These are phyloP conservation scores for Aspiorhynchus laticeps DNA, from an alignment of 2,113 vertebrate genomes.

Conservation along the genomic window DNA sequence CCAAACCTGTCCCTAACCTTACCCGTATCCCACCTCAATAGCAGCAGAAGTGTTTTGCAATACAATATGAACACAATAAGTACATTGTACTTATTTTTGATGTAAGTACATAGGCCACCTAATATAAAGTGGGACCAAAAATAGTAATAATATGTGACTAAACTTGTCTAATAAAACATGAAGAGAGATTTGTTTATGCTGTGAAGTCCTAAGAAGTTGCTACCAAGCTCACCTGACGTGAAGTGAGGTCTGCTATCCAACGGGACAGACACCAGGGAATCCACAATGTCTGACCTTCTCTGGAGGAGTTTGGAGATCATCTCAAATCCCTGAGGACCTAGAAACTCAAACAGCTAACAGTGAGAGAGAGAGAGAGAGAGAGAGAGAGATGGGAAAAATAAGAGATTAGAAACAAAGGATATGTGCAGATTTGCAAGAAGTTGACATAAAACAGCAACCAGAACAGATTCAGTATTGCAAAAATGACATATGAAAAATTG, in stretches of 20 bases:
- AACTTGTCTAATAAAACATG: neutral
- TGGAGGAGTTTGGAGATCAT: slow-evolving; percentile 93
- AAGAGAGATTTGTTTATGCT: neutral
- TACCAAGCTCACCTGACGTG: slow-evolving; percentile 80
- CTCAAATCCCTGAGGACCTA: slow-evolving; percentile 93
- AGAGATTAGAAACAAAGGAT: neutral
- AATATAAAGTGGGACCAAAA: too few species aligned
- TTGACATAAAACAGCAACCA: too few species aligned
- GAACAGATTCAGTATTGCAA: too few species aligned
- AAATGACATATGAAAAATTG: too few species aligned
- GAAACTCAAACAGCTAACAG: slow-evolving; percentile 90
- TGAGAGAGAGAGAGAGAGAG: slow-evolving; percentile 5
- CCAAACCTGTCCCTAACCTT: too few species aligned
- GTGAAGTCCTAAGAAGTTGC: neutral
- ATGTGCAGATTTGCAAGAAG: too few species aligned
- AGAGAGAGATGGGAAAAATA: neutral
- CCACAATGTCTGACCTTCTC: slow-evolving; percentile 83
- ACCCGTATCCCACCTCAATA: too few species aligned
- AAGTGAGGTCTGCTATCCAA: slow-evolving; percentile 76
- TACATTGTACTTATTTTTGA: too few species aligned
- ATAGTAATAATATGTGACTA: neutral
- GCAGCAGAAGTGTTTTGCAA: too few species aligned
- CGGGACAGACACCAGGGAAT: slow-evolving; percentile 77
- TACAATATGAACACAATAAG: too few species aligned
- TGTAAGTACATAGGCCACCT: too few species aligned